Evolutionary conservation across 2,113 vertebrate genomes (phyloP).

Genomic region (Prunella fulvescens): DNA sequence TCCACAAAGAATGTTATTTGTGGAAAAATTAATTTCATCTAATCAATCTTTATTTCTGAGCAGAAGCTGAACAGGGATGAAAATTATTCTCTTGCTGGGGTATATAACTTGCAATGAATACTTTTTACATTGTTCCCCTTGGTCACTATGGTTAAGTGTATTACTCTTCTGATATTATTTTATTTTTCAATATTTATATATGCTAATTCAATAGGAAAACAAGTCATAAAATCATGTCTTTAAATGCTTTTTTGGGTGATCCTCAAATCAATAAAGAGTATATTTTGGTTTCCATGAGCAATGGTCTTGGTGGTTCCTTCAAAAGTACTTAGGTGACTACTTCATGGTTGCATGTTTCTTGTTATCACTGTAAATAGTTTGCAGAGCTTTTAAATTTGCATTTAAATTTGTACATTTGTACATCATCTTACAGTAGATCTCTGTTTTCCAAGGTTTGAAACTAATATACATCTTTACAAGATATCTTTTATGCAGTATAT

Average conservation of each 20-base stretch:
- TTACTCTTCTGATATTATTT: neutral
- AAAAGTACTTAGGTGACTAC: neutral
- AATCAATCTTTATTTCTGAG: neutral
- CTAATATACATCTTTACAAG: neutral
- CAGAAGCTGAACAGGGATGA: neutral
- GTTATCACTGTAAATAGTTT: neutral
- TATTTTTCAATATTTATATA: neutral
- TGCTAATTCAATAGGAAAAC: neutral
- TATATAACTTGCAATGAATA: neutral
- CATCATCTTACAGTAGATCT: neutral
- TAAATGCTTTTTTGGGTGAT: neutral
- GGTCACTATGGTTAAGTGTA: fast-evolving
- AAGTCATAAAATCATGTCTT: neutral
- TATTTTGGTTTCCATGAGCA: neutral
- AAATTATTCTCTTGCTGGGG: neutral
- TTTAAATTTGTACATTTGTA: neutral
- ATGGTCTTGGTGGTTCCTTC: neutral
- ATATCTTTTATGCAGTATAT: neutral
- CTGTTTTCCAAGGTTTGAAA: neutral
- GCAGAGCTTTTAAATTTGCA: neutral
- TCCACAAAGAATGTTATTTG: neutral
- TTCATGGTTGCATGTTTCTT: neutral
- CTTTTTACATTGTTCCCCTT: neutral
- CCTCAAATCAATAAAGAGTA: neutral
- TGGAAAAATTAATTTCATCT: neutral